phyloP scores from a whole-genome alignment of 2,888 invertebrate species.

The Panzeria rudis region DNA sequence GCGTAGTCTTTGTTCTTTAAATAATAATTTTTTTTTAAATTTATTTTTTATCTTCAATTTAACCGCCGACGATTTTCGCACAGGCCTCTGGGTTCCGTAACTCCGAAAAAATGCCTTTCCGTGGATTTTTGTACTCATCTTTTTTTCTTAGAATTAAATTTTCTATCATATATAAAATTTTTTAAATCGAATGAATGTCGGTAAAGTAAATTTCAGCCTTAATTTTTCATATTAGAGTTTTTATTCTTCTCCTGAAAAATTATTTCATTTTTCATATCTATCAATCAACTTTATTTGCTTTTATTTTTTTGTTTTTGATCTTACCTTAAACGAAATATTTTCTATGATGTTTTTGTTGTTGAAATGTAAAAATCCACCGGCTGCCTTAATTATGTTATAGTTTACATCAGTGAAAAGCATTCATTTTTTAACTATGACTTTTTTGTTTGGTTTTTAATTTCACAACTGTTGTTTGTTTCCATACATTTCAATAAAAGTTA shows the following conservation, averaged over 20 bases:
- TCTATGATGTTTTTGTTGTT: slow-evolving; percentile 3
- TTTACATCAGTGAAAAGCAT: neutral
- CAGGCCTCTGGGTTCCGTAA: no score
- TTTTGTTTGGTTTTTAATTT: neutral
- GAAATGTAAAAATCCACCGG: slow-evolving; percentile 1
- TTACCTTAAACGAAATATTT: slow-evolving; percentile 38
- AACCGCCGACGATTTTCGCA: no score
- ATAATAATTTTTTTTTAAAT: no score
- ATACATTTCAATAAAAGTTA: neutral
- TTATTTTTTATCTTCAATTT: no score
- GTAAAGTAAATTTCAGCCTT: no score
- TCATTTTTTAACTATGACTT: neutral
- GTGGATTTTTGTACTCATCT: no score
- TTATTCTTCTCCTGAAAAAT: neutral
- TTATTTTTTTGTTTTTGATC: neutral
- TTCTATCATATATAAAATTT: no score
- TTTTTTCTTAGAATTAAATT: no score
- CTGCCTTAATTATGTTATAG: neutral
- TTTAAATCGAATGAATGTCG: no score
- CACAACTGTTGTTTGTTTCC: neutral
- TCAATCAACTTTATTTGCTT: neutral
- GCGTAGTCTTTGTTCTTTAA: no score
- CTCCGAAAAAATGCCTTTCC: no score
- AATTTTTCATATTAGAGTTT: no score
- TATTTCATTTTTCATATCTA: neutral